phyloP scores from a whole-genome alignment of 1,140 invertebrate species.

The Fopius arisanus region DNA sequence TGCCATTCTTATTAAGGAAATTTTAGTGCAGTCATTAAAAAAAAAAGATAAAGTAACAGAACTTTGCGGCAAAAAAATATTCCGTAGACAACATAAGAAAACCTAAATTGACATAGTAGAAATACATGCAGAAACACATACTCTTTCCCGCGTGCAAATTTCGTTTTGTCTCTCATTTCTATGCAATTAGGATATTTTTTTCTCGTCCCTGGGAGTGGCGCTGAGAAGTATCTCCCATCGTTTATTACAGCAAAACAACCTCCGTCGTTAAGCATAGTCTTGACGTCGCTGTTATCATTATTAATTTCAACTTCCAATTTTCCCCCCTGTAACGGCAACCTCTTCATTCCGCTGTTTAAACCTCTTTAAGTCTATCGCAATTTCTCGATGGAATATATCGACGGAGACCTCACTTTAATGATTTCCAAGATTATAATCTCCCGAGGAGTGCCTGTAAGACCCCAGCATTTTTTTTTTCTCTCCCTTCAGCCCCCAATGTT shows the following conservation, averaged over 20 bases:
- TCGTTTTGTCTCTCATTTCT: not conserved
- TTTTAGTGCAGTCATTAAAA: not conserved
- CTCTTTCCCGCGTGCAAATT: not conserved
- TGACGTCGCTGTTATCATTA: constrained; percentile 33
- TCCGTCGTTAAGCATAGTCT: not conserved
- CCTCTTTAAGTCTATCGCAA: constrained; percentile 31
- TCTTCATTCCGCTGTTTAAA: not conserved
- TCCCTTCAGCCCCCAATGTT: constrained; percentile 35
- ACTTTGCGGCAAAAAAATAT: not conserved
- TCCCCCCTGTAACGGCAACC: not conserved
- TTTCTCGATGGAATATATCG: constrained; percentile 33
- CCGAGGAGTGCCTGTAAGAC: not conserved
- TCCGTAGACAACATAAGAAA: too few species aligned
- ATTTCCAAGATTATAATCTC: constrained; percentile 58
- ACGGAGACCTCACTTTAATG: constrained; percentile 40
- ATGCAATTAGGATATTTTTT: constrained; percentile 18
- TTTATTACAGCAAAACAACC: constrained; percentile 28
- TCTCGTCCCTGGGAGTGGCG: not conserved
- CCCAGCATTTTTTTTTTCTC: constrained; percentile 29
- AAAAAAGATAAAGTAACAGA: not conserved
- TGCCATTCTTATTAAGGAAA: constrained; percentile 42
- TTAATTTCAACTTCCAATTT: constrained; percentile 35
- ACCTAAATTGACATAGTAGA: too few species aligned
- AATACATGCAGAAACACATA: not conserved
- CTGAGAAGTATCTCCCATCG: not conserved